A percentile compares a stretch with the other conserved stretches of the same genome.
Conservation (phyloP, 2,888 invertebrate species). For the Cantharis lateralis region DNA sequence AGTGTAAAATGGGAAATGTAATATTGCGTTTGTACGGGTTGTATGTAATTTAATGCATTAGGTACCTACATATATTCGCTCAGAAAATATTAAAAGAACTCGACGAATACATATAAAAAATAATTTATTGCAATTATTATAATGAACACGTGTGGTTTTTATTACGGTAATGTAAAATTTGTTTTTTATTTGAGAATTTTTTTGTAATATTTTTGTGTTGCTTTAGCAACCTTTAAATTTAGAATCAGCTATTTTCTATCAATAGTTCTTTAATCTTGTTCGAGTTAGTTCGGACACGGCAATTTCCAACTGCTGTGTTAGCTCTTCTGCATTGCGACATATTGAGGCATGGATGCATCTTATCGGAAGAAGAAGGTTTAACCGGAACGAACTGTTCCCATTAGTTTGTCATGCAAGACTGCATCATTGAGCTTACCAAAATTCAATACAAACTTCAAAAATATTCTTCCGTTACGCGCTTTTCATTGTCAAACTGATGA, state of each 20-base stretch:
- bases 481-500: background rate
- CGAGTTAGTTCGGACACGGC: slow-evolving; percentile 30
- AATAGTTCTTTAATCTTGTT: slow-evolving; percentile 31
- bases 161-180: background rate
- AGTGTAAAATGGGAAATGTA: background rate
- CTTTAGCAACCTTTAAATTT: slow-evolving; percentile 11
- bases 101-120: background rate
- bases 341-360: slow-evolving; percentile 50
- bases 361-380: slow-evolving; percentile 40
- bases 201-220: background rate
- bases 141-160: background rate
- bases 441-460: slow-evolving; percentile 8
- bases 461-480: background rate
- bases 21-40: background rate
- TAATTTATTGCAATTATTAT: background rate
- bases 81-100: background rate
- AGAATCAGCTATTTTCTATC: slow-evolving; percentile 35
- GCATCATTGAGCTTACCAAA: slow-evolving; percentile 25
- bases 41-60: background rate
- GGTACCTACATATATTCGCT: background rate
- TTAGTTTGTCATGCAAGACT: slow-evolving; percentile 34
- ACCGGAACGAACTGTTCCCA: slow-evolving; percentile 29
- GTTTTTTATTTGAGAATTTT: background rate
- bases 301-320: slow-evolving; percentile 37
- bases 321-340: slow-evolving; percentile 50